Conservation (phyloP, 2,888 invertebrate species). For the Poecilus cupreus region DNA sequence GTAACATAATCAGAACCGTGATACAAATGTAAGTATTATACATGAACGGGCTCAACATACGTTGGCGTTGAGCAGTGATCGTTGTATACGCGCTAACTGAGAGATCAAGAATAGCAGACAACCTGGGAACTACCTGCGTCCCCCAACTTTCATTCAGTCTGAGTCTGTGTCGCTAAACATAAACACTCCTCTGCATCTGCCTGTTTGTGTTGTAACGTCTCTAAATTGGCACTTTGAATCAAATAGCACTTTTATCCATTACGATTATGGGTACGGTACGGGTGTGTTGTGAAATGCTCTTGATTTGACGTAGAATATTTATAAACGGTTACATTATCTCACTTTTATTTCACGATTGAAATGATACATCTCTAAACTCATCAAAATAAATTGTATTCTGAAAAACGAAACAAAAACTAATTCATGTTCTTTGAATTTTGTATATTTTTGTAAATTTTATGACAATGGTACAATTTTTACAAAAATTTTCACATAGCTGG, state of each 20-base stretch:
- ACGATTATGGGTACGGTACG: background rate
- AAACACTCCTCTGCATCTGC: background rate
- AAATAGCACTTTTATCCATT: constrained; percentile 69
- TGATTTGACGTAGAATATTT: background rate
- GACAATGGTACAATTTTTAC: constrained; percentile 32
- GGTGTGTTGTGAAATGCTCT: background rate
- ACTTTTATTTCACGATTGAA: background rate
- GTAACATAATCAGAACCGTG: constrained; percentile 60
- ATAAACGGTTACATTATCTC: constrained; percentile 10
- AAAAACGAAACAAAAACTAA: background rate
- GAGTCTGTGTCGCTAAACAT: constrained; percentile 12
- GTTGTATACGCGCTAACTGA: constrained; percentile 49
- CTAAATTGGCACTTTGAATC: constrained; percentile 72
- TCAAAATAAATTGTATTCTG: background rate
- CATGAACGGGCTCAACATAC: constrained; percentile 52
- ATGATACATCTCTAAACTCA: background rate
- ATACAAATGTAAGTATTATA: constrained; percentile 49
- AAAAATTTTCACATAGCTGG: constrained; percentile 7
- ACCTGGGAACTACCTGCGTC: constrained; percentile 45
- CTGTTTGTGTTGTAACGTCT: constrained; percentile 48
- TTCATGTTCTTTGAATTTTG: background rate
- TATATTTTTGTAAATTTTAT: constrained; percentile 1
- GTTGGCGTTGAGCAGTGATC: constrained; percentile 28
- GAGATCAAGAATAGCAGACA: constrained; percentile 50
- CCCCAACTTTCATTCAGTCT: constrained; percentile 1